Evolutionary conservation across 2,113 vertebrate genomes (phyloP), one percentile per base, ranked within the genome.

Genomic region (Danionella cerebrum): DNA sequence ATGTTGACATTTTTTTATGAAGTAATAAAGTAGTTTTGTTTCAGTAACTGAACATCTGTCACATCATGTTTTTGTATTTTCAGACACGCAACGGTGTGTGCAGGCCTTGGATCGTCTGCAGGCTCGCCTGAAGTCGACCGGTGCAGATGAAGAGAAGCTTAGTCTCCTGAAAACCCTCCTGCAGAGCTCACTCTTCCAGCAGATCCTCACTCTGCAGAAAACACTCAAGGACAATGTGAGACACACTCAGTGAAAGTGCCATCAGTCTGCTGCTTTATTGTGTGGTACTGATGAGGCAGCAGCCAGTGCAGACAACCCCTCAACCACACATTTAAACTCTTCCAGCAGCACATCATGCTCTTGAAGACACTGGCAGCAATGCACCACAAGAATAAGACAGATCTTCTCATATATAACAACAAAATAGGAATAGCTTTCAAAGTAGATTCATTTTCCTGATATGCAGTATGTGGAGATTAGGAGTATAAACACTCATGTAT

Each of bases 141-240:
- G 95, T 53, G 92, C 94, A 62, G 94, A 98, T 65, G 29, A 97
- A 73, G 94, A 98, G 79, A 98, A 93, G 58, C 84, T 99, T 54
- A 89, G 78, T 80, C 85, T 98, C 52, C 80, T 99, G 44, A 96
- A 90, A 70, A 94, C 93, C 0, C 91, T 98, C 50, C 87, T 99
- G 16, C 94, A 97, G 84, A 99, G 96, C 79, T 93, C 96, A n/a
- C 92, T 99, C 59, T 99, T 99, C 82, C 94, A 90, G 75, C 95
- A 97, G 79, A 97, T 98, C 79, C 86, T 98, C 72, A 91, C 78
- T 63, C 83, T 98, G 60, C 96, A 97, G 86, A 92, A 90, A 78
- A 94, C 94, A 0, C 80, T 94, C 67, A 91, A 87, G 86, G 95
- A 97, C 50, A 93, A 95, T 93, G 96, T 98, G 85, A 39, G 79